Percentiles rank a stretch among this genome's conserved stretches.
Conservation (phyloP, 2,797 vertebrate species). For the Pelodytes ibericus region DNA sequence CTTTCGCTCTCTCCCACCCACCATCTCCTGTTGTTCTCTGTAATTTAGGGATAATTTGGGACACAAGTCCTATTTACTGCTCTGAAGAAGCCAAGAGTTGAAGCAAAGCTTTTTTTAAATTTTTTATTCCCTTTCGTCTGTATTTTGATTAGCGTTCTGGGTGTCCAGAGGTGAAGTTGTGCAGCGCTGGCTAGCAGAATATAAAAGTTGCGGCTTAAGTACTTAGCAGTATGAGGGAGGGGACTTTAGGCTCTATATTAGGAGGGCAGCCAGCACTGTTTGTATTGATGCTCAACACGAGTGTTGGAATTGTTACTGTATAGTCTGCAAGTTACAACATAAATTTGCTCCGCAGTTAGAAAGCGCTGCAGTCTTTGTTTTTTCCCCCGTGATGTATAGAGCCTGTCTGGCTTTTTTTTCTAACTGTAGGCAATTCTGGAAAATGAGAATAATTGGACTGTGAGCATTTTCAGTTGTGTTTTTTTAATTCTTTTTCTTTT, state of each 20-base stretch:
- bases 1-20: conserved; percentile 2
- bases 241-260: background rate
- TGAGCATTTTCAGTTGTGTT: background rate
- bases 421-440: background rate
- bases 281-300: background rate
- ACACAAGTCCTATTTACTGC: background rate
- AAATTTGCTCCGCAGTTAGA: conserved; percentile 17
- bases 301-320: background rate
- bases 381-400: conserved; percentile 3
- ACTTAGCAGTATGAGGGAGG: background rate
- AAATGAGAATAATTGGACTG: conserved; percentile 12
- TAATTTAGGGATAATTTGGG: conserved; percentile 31
- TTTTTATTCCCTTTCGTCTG: background rate
- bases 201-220: background rate
- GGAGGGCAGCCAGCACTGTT: background rate
- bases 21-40: background rate
- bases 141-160: conserved; percentile 13
- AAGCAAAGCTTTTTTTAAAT: background rate
- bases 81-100: background rate
- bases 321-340: conserved; percentile 23
- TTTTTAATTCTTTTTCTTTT: no score
- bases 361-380: conserved; percentile 12
- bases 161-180: background rate
- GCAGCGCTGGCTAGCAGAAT: background rate
- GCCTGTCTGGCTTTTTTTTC: conserved; percentile 16